Evolutionary conservation across 2,113 vertebrate species (phyloP), one percentile per base, ranked within the genome.

Genomic region (Neotragus pygmaeus): DNA sequence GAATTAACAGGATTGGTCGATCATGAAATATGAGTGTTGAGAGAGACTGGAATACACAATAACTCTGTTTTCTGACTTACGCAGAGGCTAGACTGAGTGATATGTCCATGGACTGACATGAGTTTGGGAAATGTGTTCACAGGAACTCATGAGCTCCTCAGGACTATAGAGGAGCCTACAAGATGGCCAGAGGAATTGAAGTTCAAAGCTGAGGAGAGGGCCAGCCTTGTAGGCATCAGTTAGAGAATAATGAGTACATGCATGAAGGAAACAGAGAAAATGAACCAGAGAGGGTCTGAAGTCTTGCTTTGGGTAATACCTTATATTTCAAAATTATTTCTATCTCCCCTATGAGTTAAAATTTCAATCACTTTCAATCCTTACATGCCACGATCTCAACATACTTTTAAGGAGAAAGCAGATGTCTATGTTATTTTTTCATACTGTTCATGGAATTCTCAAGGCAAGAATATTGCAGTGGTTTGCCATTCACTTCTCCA

Each of bases 281-380:
- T 39, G 19, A 88, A n/a, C 53, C 15, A 23, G 36, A 2, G 16
- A 93, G 25, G 12, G 47, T 19, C 30, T 82, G 45, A 43, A 66
- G n/a, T 60, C 30, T 88, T 45, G 53, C 13, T 82, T 81, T 51
- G 13, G 53, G 7, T 2, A 6, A 49, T 53, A 33, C 2, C 27
- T 83, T 66, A 25, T 94, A 66, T 92, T 95, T 94, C 43, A 49
- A 49, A 95, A 87, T 55, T 51, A 58, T 39, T 91, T 94, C 28
- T 62, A n/a, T 73, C 62, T 55, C 7, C 51, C 60, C 13, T 78
- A 14, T 43, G 30, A 78, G 90, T 82, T 66, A 70, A 82, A 86
- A 45, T 85, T 90, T 73, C n/a, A 53, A 30, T 39, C 17, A 45
- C 17, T 85, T 90, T 62, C 43, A 53, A 30, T 30, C 5, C 33